These are phyloP conservation scores for Phrynocephalus guinanensis DNA, from an alignment of 2,797 vertebrate genomes.

Conservation along the genomic window DNA sequence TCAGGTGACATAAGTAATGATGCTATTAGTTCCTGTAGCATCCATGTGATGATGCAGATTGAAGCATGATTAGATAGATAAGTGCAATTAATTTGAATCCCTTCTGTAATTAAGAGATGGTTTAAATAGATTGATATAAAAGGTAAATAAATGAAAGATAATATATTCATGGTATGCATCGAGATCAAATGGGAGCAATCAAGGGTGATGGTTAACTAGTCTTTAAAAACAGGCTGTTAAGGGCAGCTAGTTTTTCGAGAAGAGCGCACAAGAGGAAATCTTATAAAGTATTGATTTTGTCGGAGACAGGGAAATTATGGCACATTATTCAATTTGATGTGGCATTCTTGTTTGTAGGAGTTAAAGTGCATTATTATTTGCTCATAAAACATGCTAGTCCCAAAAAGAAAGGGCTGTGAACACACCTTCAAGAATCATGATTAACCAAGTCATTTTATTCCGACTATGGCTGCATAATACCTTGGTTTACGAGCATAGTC, in stretches of 20 bases:
- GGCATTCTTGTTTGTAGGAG: slow-evolving; percentile 25
- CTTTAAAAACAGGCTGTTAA: background rate
- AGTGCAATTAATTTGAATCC: slow-evolving; percentile 30
- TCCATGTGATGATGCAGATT: slow-evolving; percentile 15
- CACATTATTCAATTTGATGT: slow-evolving; percentile 22
- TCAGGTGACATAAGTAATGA: background rate
- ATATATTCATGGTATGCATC: background rate
- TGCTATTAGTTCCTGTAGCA: background rate
- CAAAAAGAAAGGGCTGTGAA: slow-evolving; percentile 19
- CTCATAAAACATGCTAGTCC: slow-evolving; percentile 6
- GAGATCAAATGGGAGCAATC: slow-evolving; percentile 32
- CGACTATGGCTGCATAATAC: background rate
- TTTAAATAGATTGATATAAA: slow-evolving; percentile 7
- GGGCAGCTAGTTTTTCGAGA: slow-evolving; percentile 9
- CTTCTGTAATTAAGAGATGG: slow-evolving; percentile 20
- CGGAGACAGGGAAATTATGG: background rate
- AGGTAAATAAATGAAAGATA: background rate
- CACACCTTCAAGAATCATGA: slow-evolving; percentile 4
- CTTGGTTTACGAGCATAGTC: no score
- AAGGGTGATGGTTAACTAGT: background rate
- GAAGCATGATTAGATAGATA: slow-evolving; percentile 32
- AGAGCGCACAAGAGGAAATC: slow-evolving; percentile 6
- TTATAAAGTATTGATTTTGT: background rate
- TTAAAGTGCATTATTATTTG: slow-evolving; percentile 18
- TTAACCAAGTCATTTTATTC: slow-evolving; percentile 27